phyloP scores from a whole-genome alignment of 1,140 invertebrate species.

The Drosophila oshimai region DNA sequence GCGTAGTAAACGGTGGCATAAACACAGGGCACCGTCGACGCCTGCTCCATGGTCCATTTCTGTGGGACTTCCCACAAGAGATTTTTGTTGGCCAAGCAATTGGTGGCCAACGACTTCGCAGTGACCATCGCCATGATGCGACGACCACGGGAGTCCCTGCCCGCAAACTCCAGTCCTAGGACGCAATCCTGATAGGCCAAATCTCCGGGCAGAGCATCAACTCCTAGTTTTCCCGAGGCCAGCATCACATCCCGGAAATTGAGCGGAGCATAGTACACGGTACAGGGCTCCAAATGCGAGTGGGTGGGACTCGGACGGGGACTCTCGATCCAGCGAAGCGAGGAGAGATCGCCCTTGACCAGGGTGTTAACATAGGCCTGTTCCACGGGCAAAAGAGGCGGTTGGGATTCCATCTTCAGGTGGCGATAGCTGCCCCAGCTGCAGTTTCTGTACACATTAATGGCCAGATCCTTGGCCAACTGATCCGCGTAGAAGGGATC shows the following conservation, averaged over 20 bases:
- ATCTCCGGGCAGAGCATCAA: constrained; percentile 95
- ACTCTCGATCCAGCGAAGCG: constrained; percentile 96
- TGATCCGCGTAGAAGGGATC: constrained; percentile 86
- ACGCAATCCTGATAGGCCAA: constrained; percentile 94
- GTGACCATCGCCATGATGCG: constrained; percentile 97
- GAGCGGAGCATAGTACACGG: constrained; percentile 95
- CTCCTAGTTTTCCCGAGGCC: constrained; percentile 96
- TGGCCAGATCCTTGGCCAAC: constrained; percentile 89
- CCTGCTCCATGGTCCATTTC: constrained; percentile 94
- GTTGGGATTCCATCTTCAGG: constrained; percentile 86
- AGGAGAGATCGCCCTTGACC: constrained; percentile 93
- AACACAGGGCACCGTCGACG: constrained; percentile 96
- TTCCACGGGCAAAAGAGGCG: constrained; percentile 87
- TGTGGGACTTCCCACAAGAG: constrained; percentile 96
- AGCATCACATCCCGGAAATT: constrained; percentile 99
- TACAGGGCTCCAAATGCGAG: constrained; percentile 86
- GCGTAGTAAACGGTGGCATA: constrained; percentile 97
- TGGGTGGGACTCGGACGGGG: constrained; percentile 82
- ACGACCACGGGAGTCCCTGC: constrained; percentile 88
- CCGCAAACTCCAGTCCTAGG: constrained; percentile 97
- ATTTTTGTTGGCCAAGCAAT: constrained; percentile 91
- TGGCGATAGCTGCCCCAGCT: constrained; percentile 95
- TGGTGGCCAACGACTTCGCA: constrained; percentile 94
- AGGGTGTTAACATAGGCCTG: constrained; percentile 97
- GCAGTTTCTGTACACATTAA: constrained; percentile 90